phyloP scores from a whole-genome alignment of 2,888 invertebrate genomes.

The Hydropsyche betteni region DNA sequence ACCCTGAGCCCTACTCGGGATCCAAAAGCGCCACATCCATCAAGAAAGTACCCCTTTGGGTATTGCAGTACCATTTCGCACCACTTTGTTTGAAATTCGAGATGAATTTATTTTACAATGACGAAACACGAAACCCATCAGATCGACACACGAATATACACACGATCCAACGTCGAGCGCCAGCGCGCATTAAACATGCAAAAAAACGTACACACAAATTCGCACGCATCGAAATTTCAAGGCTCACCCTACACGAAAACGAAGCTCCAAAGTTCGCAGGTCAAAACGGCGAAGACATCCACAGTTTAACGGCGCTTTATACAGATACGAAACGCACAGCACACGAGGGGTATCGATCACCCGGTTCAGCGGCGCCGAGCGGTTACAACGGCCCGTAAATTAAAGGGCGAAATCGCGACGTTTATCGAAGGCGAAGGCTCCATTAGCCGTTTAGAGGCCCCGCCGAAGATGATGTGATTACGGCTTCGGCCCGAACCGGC shows the following conservation, averaged over 20 bases:
- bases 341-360: constrained; percentile 23
- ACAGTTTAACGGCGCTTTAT: not conserved
- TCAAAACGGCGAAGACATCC: not conserved
- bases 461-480: constrained; percentile 30
- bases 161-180: too few species aligned
- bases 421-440: constrained; percentile 40
- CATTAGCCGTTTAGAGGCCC: constrained; percentile 35
- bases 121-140: too few species aligned
- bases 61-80: constrained; percentile 11
- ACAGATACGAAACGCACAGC: not conserved
- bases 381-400: constrained; percentile 31
- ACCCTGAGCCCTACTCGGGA: constrained; percentile 37
- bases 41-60: constrained; percentile 34
- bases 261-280: too few species aligned
- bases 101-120: constrained; percentile 9
- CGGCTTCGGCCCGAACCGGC: constrained; percentile 23
- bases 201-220: too few species aligned
- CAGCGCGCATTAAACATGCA: too few species aligned
- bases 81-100: constrained; percentile 25
- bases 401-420: constrained; percentile 29
- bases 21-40: constrained; percentile 40
- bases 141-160: too few species aligned
- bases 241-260: too few species aligned
- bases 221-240: too few species aligned
- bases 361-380: not conserved